These are phyloP conservation scores for Mixornis gularis DNA, from an alignment of 2,113 vertebrate species.

Conservation along the genomic window DNA sequence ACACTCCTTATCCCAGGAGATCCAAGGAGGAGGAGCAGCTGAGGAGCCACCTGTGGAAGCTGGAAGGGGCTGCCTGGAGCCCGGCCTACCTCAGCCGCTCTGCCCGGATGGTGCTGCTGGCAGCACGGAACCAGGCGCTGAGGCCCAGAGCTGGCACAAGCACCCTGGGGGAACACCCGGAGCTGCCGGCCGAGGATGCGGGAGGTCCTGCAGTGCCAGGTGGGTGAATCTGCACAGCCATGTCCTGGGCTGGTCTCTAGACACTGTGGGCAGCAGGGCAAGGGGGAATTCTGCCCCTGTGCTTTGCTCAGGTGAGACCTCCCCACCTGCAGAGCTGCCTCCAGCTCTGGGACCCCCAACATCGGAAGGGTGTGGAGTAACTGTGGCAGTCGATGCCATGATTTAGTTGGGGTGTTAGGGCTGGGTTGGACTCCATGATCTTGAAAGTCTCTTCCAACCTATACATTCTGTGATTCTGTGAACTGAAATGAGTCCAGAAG, in stretches of 20 bases:
- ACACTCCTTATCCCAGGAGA: background rate
- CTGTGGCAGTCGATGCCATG: too few relatives aligned
- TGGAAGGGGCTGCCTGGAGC: background rate
- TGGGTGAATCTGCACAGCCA: background rate
- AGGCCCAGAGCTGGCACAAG: fast-evolving
- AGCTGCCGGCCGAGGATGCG: fast-evolving
- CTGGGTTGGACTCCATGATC: too few relatives aligned
- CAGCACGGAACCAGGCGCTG: background rate
- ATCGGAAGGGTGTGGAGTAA: background rate
- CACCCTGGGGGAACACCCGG: fast-evolving
- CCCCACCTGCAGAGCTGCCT: background rate
- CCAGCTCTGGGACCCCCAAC: background rate
- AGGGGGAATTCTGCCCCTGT: background rate
- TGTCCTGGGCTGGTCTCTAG: background rate
- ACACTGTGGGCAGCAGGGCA: background rate
- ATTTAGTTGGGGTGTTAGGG: too few relatives aligned
- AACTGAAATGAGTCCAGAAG: background rate
- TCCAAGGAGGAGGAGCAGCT: slow-evolving; percentile 14
- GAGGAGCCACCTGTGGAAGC: slow-evolving; percentile 5
- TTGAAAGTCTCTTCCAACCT: too few relatives aligned
- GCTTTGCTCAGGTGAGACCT: background rate
- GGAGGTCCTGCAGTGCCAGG: background rate
- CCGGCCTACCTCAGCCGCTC: slow-evolving; percentile 43
- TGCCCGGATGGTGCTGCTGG: slow-evolving; percentile 67
- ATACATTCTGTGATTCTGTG: too few relatives aligned